phyloP scores from a whole-genome alignment of 2,113 vertebrate species.

The Clarias magur region DNA sequence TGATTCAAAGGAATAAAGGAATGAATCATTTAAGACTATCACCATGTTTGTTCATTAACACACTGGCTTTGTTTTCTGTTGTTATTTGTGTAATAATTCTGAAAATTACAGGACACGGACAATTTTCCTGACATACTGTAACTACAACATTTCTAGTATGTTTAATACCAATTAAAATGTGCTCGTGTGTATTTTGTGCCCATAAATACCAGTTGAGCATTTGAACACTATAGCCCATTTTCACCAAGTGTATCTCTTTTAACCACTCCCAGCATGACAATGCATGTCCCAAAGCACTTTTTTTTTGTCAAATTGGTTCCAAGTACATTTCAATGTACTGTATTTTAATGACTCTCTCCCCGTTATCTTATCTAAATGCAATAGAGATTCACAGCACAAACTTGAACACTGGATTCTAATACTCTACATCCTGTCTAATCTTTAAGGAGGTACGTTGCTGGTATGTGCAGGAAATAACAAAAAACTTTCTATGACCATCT shows the following conservation, averaged over 20 bases:
- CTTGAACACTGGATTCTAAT: not conserved
- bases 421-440: not conserved
- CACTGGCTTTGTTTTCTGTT: not conserved
- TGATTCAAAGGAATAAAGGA: not conserved
- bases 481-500: not conserved
- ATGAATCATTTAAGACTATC: not conserved
- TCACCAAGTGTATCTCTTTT: not conserved
- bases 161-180: not conserved
- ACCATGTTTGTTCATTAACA: not conserved
- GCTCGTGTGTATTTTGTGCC: not conserved
- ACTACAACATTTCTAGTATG: not conserved
- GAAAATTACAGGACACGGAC: not conserved
- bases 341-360: not conserved
- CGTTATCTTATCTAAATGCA: not conserved
- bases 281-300: not conserved
- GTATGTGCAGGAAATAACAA: conserved; percentile 9
- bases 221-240: not conserved
- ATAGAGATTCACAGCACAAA: not conserved
- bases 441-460: not conserved
- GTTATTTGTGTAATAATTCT: not conserved
- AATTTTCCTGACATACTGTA: not conserved
- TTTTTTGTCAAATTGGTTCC: not conserved
- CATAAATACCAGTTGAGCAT: not conserved
- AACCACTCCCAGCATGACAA: not conserved
- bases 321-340: not conserved